Evolutionary conservation across 2,797 vertebrate genomes (phyloP).

Genomic region (Megaceryle alcyon): DNA sequence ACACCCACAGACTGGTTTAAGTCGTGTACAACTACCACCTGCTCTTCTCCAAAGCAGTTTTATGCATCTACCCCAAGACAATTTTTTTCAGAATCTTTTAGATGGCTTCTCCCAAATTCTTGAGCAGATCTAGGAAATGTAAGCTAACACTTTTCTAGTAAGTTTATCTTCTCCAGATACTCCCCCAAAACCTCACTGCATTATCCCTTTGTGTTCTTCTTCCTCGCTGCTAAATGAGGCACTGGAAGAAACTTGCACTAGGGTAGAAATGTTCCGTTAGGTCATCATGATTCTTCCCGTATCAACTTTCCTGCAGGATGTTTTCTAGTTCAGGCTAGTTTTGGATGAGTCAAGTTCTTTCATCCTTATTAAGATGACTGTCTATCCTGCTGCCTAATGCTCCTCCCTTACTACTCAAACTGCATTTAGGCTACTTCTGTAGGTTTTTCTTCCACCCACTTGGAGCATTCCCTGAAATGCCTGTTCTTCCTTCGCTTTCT

Average conservation of each 20-base stretch:
- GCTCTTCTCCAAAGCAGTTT: background rate
- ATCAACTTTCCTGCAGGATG: background rate
- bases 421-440: conserved; percentile 4
- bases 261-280: background rate
- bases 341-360: conserved; percentile 46
- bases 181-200: background rate
- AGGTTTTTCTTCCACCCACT: conserved; percentile 1
- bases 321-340: conserved; percentile 33
- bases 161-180: background rate
- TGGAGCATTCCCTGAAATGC: conserved; percentile 2
- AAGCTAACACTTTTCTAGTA: background rate
- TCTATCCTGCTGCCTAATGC: background rate
- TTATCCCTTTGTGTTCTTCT: background rate
- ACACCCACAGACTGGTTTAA: background rate
- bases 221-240: background rate
- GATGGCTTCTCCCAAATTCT: background rate
- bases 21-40: background rate
- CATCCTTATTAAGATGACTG: conserved; percentile 1
- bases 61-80: background rate
- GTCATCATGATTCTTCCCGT: background rate
- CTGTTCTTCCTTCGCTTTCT: background rate
- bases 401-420: conserved; percentile 16
- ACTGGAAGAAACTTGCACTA: background rate
- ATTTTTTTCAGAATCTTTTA: background rate
- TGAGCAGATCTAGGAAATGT: background rate